Base-by-base conservation (phyloP, 2,113 vertebrate species). In the Macquaria ambigua region DNA sequence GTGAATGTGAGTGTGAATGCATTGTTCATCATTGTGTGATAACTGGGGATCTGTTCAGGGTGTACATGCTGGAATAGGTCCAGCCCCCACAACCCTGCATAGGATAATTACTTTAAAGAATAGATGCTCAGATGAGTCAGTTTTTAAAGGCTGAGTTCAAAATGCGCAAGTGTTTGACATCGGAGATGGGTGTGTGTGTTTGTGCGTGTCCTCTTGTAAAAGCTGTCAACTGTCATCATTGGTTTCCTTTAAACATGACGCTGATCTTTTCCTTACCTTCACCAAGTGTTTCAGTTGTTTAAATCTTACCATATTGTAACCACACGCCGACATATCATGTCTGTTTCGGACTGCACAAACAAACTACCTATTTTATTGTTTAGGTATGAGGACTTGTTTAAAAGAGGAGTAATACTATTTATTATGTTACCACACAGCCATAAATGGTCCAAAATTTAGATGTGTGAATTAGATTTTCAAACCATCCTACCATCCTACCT, bases 401-500 rank as follows among this genome's bases (percentile, higher is more conserved):
- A 31, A 25, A 53, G 2, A 52, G 48, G 1, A 53, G 43, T 20
- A 20, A 41, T 20, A 18, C 25, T 34, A 34, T 34, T 34, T 34
- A 34, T 34, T 34, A 34, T 34, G 2, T 34, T 34, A 68, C 64
- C 4, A 20, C 34, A 53, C 15, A 59, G 52, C 46, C 11, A 18
- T n/a, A 81, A 68, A 61, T 50, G 5, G 2, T 37, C 61, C 48
- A 48, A 52, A 34, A 81, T 67, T 71, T 72, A 81, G 39, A 39
- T 70, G 6, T 21, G 4, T 67, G n/a, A 75, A 79, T 85, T 87
- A 21, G 52, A 79, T 72, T 74, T 75, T 74, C n/a, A 81, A 56
- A 70, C 55, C 3, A 4, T 63, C 50, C 66, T 34, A 34, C 56
- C 64, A 31, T 31, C 28, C 62, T 55, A 58, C 25, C 14, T 74